phyloP scores from a whole-genome alignment of 2,888 invertebrate genomes.

The Hofmannophila pseudospretella region DNA sequence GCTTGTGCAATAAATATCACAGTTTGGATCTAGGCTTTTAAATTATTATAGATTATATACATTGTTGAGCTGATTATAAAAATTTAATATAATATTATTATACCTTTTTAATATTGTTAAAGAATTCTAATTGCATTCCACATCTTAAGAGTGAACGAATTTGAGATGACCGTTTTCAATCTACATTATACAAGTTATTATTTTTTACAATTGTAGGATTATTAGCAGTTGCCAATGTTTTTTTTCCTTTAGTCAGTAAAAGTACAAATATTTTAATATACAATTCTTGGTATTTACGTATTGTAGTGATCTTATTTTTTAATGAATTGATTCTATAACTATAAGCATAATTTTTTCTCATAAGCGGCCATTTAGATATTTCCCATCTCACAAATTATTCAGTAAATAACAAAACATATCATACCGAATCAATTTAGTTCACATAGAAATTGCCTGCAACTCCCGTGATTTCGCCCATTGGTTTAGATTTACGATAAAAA shows the following conservation, averaged over 20 bases:
- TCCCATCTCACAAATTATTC: conserved; percentile 67
- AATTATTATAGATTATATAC: conserved; percentile 81
- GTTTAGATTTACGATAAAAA: conserved; percentile 53
- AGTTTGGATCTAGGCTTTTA: conserved; percentile 79
- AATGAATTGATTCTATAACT: conserved; percentile 72
- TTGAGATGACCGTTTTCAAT: conserved; percentile 77
- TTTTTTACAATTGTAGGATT: conserved; percentile 76
- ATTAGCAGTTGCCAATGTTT: conserved; percentile 78
- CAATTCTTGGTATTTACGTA: conserved; percentile 79
- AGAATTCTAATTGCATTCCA: conserved; percentile 80
- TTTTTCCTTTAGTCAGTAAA: conserved; percentile 87
- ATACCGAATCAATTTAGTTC: conserved; percentile 62
- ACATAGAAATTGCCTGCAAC: conserved; percentile 49
- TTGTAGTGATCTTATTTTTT: conserved; percentile 75
- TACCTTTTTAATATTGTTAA: conserved; percentile 80
- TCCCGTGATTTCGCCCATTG: conserved; percentile 49
- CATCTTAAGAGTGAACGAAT: conserved; percentile 77
- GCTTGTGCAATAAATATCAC: conserved; percentile 80
- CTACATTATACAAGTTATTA: conserved; percentile 75
- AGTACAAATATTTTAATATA: conserved; percentile 88
- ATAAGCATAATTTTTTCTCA: conserved; percentile 74
- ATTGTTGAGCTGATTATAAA: conserved; percentile 81
- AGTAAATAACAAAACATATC: conserved; percentile 74
- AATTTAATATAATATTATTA: conserved; percentile 80
- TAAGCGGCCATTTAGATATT: conserved; percentile 66